phyloP scores from a whole-genome alignment of 2,888 invertebrate genomes.

The Rhogogaster chlorosoma region DNA sequence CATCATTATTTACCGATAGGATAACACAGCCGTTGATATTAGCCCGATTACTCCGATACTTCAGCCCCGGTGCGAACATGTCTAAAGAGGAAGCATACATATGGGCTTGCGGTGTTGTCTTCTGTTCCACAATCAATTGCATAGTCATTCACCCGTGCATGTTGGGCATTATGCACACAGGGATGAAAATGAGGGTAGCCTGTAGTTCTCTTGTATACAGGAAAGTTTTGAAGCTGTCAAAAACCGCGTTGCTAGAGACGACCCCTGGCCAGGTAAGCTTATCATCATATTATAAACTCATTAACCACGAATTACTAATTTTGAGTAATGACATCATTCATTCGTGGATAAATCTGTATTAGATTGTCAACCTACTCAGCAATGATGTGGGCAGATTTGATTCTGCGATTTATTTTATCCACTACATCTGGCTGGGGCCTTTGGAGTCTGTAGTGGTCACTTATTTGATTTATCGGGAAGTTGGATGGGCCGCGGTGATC shows the following conservation, averaged over 20 bases:
- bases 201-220: slow-evolving; percentile 87
- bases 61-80: slow-evolving; percentile 60
- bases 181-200: slow-evolving; percentile 85
- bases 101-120: slow-evolving; percentile 76
- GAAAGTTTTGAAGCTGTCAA: slow-evolving; percentile 87
- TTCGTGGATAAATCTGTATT: slow-evolving; percentile 56
- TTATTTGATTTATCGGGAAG: slow-evolving; percentile 78
- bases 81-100: slow-evolving; percentile 75
- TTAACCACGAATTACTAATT: slow-evolving; percentile 66
- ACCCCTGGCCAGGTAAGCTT: slow-evolving; percentile 82
- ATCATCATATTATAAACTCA: not conserved
- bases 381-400: slow-evolving; percentile 90
- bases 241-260: slow-evolving; percentile 90
- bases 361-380: slow-evolving; percentile 83
- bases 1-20: slow-evolving; percentile 60
- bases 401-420: slow-evolving; percentile 84
- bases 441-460: slow-evolving; percentile 83
- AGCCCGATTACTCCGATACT: slow-evolving; percentile 68
- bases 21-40: slow-evolving; percentile 72
- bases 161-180: slow-evolving; percentile 83
- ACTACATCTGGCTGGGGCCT: slow-evolving; percentile 89
- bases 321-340: slow-evolving; percentile 77
- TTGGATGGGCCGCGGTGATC: slow-evolving; percentile 80
- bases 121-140: slow-evolving; percentile 66
- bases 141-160: slow-evolving; percentile 83